Percentiles rank a stretch among this genome's conserved stretches.
Conservation (phyloP, 2,113 vertebrate genomes). For the Entelurus aequoreus region DNA sequence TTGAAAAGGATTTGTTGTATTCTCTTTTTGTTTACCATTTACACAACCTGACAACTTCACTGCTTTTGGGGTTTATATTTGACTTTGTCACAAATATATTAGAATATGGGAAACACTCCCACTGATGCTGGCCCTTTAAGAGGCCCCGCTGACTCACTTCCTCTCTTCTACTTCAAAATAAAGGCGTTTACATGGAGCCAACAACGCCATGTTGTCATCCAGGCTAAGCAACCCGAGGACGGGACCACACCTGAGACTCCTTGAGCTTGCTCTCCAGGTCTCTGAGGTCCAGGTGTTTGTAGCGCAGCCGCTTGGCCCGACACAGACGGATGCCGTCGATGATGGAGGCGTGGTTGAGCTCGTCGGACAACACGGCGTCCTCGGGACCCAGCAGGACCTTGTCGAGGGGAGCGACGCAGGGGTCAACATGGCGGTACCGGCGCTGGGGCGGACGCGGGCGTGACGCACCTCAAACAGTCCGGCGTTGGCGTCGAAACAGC, state of each 20-base stretch:
- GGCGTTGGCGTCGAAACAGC: conserved; percentile 94
- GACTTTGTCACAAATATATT: no score
- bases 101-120: no score
- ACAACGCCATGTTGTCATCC: no score
- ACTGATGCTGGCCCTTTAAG: no score
- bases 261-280: conserved; percentile 86
- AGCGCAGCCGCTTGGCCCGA: conserved; percentile 88
- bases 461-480: conserved; percentile 87
- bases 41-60: no score
- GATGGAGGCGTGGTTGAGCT: conserved; percentile 96
- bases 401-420: neutral
- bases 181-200: no score
- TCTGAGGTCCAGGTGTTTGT: conserved; percentile 89
- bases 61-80: no score
- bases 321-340: conserved; percentile 94
- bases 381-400: conserved; percentile 87
- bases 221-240: neutral
- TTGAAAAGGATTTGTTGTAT: no score
- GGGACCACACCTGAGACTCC: conserved; percentile 78
- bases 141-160: no score
- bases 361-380: conserved; percentile 89
- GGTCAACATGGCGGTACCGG: neutral
- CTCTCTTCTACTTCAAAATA: no score
- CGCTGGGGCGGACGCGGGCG: no score
- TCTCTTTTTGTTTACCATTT: no score